Conservation (phyloP, 2,888 invertebrate genomes). For the Coremacera marginata region DNA sequence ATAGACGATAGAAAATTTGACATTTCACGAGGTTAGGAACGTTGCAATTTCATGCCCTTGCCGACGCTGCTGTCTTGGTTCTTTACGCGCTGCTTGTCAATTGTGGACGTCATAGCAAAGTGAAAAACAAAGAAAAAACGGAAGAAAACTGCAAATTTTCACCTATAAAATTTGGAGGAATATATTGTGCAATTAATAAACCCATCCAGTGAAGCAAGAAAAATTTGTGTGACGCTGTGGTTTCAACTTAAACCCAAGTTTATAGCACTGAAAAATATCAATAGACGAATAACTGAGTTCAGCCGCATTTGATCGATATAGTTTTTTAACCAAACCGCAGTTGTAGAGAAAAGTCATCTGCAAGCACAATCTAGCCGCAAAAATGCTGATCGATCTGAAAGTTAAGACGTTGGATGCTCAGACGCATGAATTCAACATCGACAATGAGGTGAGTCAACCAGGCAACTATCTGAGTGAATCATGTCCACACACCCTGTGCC, state of each 20-base stretch:
- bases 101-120: slow-evolving; percentile 21
- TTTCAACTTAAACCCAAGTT: no score
- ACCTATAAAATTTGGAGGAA: slow-evolving; percentile 22
- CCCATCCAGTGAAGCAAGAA: neutral
- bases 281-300: no score
- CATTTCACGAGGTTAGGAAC: slow-evolving; percentile 32
- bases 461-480: neutral
- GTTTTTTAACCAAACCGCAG: no score
- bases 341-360: no score
- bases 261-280: no score
- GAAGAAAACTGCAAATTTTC: no score
- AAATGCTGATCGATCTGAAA: slow-evolving; percentile 79
- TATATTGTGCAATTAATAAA: neutral
- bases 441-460: slow-evolving; percentile 79
- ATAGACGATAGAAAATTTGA: slow-evolving; percentile 19
- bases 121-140: slow-evolving; percentile 17
- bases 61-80: neutral
- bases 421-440: slow-evolving; percentile 84
- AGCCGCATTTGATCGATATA: no score
- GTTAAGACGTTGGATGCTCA: slow-evolving; percentile 91
- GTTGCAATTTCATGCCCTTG: slow-evolving; percentile 16
- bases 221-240: neutral
- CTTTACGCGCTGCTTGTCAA: slow-evolving; percentile 3
- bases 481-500: neutral
- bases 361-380: slow-evolving; percentile 28